A percentile compares a stretch with the other conserved stretches of the same genome.
These are phyloP conservation scores for Rotaria macrura DNA, from an alignment of 2,888 invertebrate genomes.

Conservation along the genomic window DNA sequence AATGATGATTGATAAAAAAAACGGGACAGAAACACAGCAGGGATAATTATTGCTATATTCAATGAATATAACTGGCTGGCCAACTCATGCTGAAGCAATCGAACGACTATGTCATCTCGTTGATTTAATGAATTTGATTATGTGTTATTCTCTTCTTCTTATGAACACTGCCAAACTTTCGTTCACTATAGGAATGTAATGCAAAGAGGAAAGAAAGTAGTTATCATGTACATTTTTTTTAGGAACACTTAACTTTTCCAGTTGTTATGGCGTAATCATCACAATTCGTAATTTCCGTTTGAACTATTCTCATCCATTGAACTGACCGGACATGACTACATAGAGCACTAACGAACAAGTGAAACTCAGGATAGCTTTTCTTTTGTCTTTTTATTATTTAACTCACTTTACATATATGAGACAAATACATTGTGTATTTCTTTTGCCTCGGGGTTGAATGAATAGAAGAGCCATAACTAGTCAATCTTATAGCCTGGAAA, in stretches of 20 bases:
- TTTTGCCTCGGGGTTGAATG: not conserved
- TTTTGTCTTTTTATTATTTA: not conserved
- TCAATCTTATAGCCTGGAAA: not conserved
- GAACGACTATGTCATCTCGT: not conserved
- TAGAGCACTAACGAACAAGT: not conserved
- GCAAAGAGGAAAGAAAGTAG: not conserved
- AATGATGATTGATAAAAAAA: not conserved
- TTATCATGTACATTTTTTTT: not conserved
- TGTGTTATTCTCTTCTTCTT: not conserved
- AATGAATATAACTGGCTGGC: not conserved
- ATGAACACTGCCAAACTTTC: not conserved
- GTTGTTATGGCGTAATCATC: not conserved
- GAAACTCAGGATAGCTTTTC: not conserved
- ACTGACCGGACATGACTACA: not conserved
- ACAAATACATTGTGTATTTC: not conserved
- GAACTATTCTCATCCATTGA: not conserved
- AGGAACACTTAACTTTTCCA: not conserved
- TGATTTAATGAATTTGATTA: not conserved
- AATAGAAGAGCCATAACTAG: not conserved
- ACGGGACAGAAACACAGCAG: not conserved
- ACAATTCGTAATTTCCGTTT: not conserved
- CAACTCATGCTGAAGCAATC: not conserved
- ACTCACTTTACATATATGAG: not conserved
- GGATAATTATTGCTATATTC: not conserved
- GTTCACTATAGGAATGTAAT: not conserved